phyloP scores from a whole-genome alignment of 2,797 vertebrate species.

The Ctenopoma kingsleyae region DNA sequence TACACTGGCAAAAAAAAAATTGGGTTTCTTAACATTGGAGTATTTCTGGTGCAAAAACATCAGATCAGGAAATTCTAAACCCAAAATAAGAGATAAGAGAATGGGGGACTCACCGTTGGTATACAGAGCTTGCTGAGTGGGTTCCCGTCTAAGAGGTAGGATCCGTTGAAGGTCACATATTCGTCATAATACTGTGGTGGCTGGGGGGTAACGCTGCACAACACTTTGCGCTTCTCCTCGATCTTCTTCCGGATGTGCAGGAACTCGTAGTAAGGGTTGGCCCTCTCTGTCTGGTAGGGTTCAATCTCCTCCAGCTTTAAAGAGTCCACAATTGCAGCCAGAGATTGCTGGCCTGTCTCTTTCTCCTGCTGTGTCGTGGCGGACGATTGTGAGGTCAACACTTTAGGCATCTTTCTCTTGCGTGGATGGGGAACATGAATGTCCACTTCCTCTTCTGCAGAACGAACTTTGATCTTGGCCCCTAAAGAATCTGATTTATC shows the following conservation, averaged over 20 bases:
- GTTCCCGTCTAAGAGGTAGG: conserved; percentile 97
- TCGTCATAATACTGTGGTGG: conserved; percentile 99
- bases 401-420: conserved; percentile 94
- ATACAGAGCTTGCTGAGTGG: conserved; percentile 99
- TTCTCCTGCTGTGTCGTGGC: conserved; percentile 89
- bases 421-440: conserved; percentile 92
- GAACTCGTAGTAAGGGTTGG: conserved; percentile 98
- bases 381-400: conserved; percentile 85
- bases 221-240: conserved; percentile 96
- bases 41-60: neutral
- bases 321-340: conserved; percentile 95
- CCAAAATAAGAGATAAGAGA: neutral
- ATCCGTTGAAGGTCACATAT: conserved; percentile 98
- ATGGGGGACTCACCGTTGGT: conserved; percentile 91
- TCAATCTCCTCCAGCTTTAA: conserved; percentile 98
- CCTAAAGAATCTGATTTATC: conserved; percentile 90
- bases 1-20: neutral
- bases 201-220: conserved; percentile 97
- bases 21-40: neutral
- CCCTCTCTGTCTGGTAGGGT: conserved; percentile 96
- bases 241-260: conserved; percentile 98
- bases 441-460: conserved; percentile 91
- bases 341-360: conserved; percentile 93
- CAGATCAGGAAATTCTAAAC: neutral
- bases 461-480: conserved; percentile 87